Evolutionary conservation across 2,797 vertebrate genomes (phyloP), one percentile per base, ranked within the genome.

Genomic region (Lithobates sylvaticus): DNA sequence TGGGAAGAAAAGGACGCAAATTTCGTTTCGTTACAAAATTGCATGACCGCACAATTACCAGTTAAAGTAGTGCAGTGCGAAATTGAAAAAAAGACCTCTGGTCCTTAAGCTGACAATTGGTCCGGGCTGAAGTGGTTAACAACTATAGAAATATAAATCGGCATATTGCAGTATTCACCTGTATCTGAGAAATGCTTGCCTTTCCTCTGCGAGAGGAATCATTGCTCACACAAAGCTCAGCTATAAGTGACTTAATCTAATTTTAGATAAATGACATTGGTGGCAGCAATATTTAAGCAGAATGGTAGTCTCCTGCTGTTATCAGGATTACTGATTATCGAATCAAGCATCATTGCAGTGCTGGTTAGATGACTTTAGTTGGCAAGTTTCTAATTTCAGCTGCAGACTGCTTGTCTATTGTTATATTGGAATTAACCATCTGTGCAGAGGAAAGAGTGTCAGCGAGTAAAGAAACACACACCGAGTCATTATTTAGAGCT

Each of bases 231-330:
- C 88, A 89, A 90, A 92, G 89, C 89, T 91, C 88, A 88, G 89
- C 90, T 89, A 89, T 91, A 92, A 92, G 91, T 92, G 91, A 91
- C 90, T 92, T 92, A 92, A 91, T 92, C 90, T 90, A 90, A 92
- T 92, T 88, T 88, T 6, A 64, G 90, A 92, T 91, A 91, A 91
- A 91, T 91, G 84, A 90, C 91, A 92, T 91, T 89, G 89, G 90
- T 88, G 89, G 90, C 91, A 90, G 91, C 91, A 92, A 90, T 91
- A 91, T 92, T 91, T 90, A 90, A 91, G 90, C 78, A 78, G 91
- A 91, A 92, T 91, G 90, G 91, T 89, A 90, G 90, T 90, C 91
- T 92, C 90, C 91, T 91, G 91, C 90, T 90, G 89, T 88, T 91
- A 90, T 90, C 86, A 88, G 89, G 84, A 90, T 89, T 89, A 89